phyloP scores from a whole-genome alignment of 2,113 vertebrate genomes.

The Hirundichthys speculiger region DNA sequence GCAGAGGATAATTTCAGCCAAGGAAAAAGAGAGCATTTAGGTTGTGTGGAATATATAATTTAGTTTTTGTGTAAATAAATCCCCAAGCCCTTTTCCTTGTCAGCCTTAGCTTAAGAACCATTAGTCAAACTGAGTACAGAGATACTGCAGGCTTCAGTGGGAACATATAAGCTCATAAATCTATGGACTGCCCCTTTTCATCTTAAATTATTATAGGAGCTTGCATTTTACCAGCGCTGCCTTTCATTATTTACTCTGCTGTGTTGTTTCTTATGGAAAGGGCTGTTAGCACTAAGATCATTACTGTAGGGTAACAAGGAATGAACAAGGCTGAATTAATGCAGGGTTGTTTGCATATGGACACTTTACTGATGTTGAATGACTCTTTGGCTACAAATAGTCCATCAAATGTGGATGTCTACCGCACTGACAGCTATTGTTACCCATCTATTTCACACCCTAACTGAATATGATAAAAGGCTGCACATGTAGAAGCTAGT shows the following conservation, averaged over 20 bases:
- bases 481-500: background rate
- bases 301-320: slow-evolving; percentile 1
- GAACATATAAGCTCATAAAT: slow-evolving; percentile 68
- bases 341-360: background rate
- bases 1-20: slow-evolving; percentile 49
- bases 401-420: too few species aligned
- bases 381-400: background rate
- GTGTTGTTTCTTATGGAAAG: slow-evolving; percentile 23
- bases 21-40: slow-evolving; percentile 30
- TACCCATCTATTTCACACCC: background rate
- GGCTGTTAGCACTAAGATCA: slow-evolving; percentile 14
- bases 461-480: background rate
- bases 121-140: slow-evolving; percentile 59
- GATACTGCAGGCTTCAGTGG: slow-evolving; percentile 36
- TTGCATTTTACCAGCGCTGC: slow-evolving; percentile 28
- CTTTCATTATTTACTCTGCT: slow-evolving; percentile 29
- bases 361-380: background rate
- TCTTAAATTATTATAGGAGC: slow-evolving; percentile 56
- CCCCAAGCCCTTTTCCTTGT: slow-evolving; percentile 44
- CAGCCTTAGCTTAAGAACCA: slow-evolving; percentile 46
- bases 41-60: slow-evolving; percentile 37
- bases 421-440: background rate
- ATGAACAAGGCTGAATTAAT: slow-evolving; percentile 30
- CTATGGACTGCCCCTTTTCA: slow-evolving; percentile 55
- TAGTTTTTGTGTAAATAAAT: slow-evolving; percentile 61